Evolutionary conservation across 2,797 vertebrate genomes (phyloP).

Genomic region (Oreortyx pictus): DNA sequence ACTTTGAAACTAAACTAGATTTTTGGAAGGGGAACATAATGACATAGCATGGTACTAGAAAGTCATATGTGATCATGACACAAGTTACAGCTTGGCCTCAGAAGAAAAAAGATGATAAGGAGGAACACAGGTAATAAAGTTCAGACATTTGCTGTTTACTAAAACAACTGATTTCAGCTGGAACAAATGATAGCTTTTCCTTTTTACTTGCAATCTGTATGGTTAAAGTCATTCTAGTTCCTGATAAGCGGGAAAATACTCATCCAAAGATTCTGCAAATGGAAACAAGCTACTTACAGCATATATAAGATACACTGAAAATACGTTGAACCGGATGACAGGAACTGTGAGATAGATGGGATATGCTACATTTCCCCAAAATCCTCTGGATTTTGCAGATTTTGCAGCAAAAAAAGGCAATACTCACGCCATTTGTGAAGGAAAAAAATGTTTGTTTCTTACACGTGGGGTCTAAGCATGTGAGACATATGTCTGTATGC

Average conservation of each 20-base stretch:
- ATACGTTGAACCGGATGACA: neutral
- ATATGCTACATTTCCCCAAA: neutral
- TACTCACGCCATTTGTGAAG: neutral
- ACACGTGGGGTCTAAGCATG: neutral
- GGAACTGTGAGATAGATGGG: neutral
- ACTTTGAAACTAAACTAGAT: neutral
- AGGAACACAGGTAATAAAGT: neutral
- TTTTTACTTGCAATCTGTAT: neutral
- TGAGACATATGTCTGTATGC: neutral
- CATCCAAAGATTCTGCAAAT: neutral
- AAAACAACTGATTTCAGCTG: neutral
- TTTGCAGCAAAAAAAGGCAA: neutral
- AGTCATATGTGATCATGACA: neutral
- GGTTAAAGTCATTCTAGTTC: neutral
- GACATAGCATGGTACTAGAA: neutral
- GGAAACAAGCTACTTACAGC: neutral
- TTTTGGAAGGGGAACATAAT: neutral
- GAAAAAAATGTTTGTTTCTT: neutral
- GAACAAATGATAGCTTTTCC: neutral
- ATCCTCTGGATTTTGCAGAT: neutral
- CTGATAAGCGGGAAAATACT: neutral
- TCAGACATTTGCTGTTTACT: neutral
- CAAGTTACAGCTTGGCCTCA: neutral
- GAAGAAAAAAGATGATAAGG: neutral
- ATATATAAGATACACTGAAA: neutral